Evolutionary conservation across 92 coral and sea anemone species (phyloP).

Genomic region (Bergia puertoricense): DNA sequence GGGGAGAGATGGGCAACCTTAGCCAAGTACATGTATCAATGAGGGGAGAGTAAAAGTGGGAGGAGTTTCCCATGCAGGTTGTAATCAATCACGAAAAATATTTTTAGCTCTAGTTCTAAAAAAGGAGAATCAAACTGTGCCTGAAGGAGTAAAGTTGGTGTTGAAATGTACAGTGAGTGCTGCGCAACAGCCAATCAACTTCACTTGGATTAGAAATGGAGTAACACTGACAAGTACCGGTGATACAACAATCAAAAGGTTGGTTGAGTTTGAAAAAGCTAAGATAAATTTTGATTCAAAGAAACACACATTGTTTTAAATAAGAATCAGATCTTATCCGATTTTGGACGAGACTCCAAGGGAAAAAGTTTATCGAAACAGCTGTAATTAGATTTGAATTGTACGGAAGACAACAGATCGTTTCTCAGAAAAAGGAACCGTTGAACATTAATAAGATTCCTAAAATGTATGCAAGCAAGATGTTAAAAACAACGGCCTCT

Average conservation of each 20-base stretch:
- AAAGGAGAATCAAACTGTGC: slow-evolving; percentile 57
- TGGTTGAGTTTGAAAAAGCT: not conserved
- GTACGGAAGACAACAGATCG: too few species aligned
- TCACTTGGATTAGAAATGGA: slow-evolving; percentile 78
- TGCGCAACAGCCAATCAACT: slow-evolving; percentile 46
- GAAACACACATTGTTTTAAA: too few species aligned
- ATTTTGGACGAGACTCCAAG: too few species aligned
- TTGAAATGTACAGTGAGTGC: slow-evolving; percentile 69
- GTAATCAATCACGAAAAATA: not conserved
- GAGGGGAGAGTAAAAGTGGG: not conserved
- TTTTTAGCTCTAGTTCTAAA: slow-evolving; percentile 47
- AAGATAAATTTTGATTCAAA: too few species aligned
- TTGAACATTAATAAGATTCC: too few species aligned
- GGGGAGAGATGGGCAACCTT: too few species aligned
- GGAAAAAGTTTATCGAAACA: too few species aligned
- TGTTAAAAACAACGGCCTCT: too few species aligned
- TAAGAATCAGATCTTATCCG: too few species aligned
- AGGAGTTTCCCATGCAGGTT: not conserved
- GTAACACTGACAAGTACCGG: slow-evolving; percentile 40
- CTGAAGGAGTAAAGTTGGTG: slow-evolving; percentile 26
- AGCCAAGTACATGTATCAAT: not conserved
- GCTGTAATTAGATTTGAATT: too few species aligned
- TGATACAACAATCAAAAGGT: slow-evolving; percentile 59
- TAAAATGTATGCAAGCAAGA: too few species aligned
- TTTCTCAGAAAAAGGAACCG: too few species aligned